Evolutionary conservation across 2,888 invertebrate species (phyloP).

Genomic region (Timandra comae): DNA sequence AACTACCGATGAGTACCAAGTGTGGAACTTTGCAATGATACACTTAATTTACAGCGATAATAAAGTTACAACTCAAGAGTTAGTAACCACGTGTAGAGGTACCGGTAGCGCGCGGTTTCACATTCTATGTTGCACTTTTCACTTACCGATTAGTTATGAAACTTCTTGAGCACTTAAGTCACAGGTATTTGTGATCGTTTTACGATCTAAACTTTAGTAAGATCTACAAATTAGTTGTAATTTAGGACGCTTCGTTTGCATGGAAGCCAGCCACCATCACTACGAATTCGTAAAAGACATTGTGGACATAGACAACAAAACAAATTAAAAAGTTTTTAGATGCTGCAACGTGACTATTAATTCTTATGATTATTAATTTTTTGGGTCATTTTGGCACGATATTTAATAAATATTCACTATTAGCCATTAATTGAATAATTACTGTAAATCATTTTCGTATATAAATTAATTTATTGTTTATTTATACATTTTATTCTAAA

Average conservation of each 20-base stretch:
- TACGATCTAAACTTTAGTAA: slow-evolving; percentile 51
- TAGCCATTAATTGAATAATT: no score
- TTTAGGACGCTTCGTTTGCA: slow-evolving; percentile 71
- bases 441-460: no score
- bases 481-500: no score
- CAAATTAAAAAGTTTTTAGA: slow-evolving; percentile 48
- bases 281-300: slow-evolving; percentile 76
- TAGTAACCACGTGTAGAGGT: slow-evolving; percentile 72
- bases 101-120: slow-evolving; percentile 68
- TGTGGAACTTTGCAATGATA: no score
- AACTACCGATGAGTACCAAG: no score
- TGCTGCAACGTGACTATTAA: slow-evolving; percentile 33
- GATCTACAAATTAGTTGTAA: slow-evolving; percentile 60
- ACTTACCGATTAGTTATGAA: slow-evolving; percentile 70
- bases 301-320: slow-evolving; percentile 62
- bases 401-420: no score
- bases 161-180: slow-evolving; percentile 71
- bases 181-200: slow-evolving; percentile 57
- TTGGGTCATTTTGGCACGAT: no score
- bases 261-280: slow-evolving; percentile 77
- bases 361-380: neutral
- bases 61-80: slow-evolving; percentile 46
- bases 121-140: slow-evolving; percentile 51
- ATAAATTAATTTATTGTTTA: no score
- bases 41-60: slow-evolving; percentile 46